phyloP scores from a whole-genome alignment of 1,140 invertebrate species.

The Argopecten irradians region DNA sequence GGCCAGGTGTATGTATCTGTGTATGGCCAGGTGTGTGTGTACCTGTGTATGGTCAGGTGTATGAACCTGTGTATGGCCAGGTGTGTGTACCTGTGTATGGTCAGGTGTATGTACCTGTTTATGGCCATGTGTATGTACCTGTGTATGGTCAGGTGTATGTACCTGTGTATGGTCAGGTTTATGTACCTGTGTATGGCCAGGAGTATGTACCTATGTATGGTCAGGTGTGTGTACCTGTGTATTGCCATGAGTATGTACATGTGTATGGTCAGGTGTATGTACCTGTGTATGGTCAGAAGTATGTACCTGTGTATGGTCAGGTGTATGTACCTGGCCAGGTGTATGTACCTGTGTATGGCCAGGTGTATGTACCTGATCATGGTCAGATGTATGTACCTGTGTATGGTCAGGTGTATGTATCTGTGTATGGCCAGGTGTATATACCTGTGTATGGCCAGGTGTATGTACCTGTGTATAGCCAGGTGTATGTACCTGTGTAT shows the following conservation, averaged over 20 bases:
- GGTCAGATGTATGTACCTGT: neutral
- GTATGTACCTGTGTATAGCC: constrained; percentile 15
- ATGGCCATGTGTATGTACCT: neutral
- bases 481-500: neutral
- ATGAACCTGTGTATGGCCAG: too few species aligned
- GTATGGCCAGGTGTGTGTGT: too few species aligned
- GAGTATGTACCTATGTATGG: neutral
- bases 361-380: neutral
- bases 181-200: neutral
- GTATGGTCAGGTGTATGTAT: neutral
- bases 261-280: neutral
- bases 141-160: neutral
- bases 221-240: neutral
- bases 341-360: neutral
- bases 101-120: neutral
- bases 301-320: neutral
- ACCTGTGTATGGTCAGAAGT: neutral
- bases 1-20: neutral
- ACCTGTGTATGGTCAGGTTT: neutral
- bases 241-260: neutral
- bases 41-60: too few species aligned
- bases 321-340: neutral
- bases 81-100: neutral
- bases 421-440: neutral
- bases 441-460: constrained; percentile 11